Evolutionary conservation across 2,113 vertebrate species (phyloP).

Genomic region (Bombycilla garrulus): DNA sequence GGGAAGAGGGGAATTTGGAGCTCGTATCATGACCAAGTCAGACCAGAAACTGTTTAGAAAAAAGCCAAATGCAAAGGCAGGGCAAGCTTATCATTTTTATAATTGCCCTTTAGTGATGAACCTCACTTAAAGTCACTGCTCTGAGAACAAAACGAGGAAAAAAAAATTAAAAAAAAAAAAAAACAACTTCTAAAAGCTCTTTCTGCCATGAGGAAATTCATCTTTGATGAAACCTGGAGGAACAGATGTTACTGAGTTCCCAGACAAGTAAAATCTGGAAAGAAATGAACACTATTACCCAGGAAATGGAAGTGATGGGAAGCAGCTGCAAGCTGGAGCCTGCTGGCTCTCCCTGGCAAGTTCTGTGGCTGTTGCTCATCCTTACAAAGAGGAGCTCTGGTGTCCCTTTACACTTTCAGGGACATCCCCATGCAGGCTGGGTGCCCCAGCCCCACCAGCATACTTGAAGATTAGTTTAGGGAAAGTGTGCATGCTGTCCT

Average conservation of each 20-base stretch:
- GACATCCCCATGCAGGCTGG: background rate
- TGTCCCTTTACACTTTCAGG: background rate
- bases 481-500: background rate
- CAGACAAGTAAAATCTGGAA: background rate
- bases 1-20: background rate
- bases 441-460: background rate
- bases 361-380: background rate
- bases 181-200: background rate
- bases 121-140: background rate
- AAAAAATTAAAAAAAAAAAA: too few relatives aligned
- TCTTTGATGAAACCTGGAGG: background rate
- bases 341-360: background rate
- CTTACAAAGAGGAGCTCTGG: rapidly evolving
- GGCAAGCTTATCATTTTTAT: background rate
- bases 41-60: background rate
- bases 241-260: slow-evolving; percentile 20
- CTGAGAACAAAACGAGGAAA: background rate
- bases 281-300: slow-evolving; percentile 12
- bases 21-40: background rate
- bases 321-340: background rate
- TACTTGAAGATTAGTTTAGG: background rate
- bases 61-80: background rate
- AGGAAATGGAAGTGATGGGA: slow-evolving; percentile 15
- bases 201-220: background rate
- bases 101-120: background rate